Percentiles rank a stretch among this genome's conserved stretches.
Evolutionary conservation across 2,797 vertebrate species (phyloP).

Genomic region (Silurus lanzhouensis): DNA sequence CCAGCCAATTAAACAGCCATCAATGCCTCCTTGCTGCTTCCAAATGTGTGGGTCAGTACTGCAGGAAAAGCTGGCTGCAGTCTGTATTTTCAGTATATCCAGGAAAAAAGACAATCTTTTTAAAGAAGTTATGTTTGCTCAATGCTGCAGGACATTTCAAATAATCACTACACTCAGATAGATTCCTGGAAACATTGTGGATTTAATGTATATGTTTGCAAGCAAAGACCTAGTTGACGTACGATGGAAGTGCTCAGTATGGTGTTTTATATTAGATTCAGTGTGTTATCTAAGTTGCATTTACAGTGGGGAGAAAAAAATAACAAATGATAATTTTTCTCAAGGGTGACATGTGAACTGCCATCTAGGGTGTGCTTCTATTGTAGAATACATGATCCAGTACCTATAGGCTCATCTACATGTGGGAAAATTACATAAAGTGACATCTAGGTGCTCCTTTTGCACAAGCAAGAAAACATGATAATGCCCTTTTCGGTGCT

Average conservation of each 20-base stretch:
- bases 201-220: neutral
- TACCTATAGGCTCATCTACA: neutral
- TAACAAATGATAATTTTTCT: too few species aligned
- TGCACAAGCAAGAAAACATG: neutral
- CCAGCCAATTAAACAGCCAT: constrained; percentile 6
- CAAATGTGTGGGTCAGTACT: neutral
- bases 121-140: neutral
- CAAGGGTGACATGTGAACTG: neutral
- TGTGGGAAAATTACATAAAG: neutral
- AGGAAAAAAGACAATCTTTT: neutral
- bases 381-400: neutral
- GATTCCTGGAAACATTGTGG: neutral
- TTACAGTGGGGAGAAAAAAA: neutral
- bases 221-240: neutral
- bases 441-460: neutral
- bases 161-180: neutral
- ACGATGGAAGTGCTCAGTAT: neutral
- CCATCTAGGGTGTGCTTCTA: neutral
- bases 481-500: neutral
- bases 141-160: neutral
- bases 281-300: neutral
- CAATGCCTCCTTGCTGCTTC: neutral
- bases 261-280: neutral
- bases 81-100: neutral
- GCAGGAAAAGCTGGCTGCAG: neutral